Conservation (phyloP, 2,888 invertebrate genomes). For the Philaethria dido region DNA sequence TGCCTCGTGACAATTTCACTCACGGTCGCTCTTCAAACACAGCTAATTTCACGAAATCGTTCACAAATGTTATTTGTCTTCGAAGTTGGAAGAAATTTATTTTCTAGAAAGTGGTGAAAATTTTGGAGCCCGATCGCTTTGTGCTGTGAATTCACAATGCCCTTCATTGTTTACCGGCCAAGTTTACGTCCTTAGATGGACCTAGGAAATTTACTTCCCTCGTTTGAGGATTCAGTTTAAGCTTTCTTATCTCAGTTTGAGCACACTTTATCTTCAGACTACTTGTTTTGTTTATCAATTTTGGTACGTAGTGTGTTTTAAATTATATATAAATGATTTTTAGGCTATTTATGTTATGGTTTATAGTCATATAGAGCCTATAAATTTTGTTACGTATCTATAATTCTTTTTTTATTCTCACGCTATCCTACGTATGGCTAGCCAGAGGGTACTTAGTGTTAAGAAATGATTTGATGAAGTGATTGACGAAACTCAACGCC, state of each 20-base stretch:
- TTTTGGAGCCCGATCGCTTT: constrained; percentile 55
- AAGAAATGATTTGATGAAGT: too few species aligned
- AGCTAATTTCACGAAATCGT: constrained; percentile 42
- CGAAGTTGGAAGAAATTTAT: constrained; percentile 54
- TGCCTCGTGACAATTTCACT: constrained; percentile 39
- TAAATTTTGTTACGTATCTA: too few species aligned
- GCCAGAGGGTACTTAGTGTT: too few species aligned
- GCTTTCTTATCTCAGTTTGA: constrained; percentile 8
- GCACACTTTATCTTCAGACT: not conserved
- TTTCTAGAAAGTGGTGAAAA: constrained; percentile 66
- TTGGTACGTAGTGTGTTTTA: not conserved
- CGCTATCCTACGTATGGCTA: too few species aligned
- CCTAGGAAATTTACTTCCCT: constrained; percentile 40
- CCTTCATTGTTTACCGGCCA: constrained; percentile 46
- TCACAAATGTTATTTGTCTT: constrained; percentile 47
- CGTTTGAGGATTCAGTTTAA: constrained; percentile 28
- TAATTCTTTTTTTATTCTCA: too few species aligned
- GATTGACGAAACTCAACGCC: too few species aligned
- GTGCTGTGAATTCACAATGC: constrained; percentile 62
- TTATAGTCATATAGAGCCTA: too few species aligned
- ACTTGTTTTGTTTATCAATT: constrained; percentile 6
- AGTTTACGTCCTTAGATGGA: constrained; percentile 44
- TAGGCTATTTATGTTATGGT: too few species aligned
- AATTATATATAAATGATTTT: too few species aligned
- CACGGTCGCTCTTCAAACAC: constrained; percentile 38